Evolutionary conservation across 2,888 invertebrate species (phyloP), one percentile per base, ranked within the genome.

Genomic region (Polietes domitor): DNA sequence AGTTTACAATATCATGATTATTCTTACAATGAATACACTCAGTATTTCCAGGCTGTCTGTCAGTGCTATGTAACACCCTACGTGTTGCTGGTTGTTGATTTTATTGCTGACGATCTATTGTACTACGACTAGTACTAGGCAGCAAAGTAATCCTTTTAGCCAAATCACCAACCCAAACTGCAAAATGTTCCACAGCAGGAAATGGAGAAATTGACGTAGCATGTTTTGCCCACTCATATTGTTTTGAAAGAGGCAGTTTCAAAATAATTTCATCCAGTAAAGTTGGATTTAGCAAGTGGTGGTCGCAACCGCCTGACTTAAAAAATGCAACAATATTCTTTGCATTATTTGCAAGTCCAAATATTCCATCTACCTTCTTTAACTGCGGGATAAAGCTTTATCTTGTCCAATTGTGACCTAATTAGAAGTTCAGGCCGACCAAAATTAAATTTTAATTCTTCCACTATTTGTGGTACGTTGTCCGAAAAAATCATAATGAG

Each of bases 181-280:
- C n/a, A n/a, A n/a, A n/a, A n/a, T n/a, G n/a, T n/a, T n/a, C n/a
- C n/a, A n/a, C n/a, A n/a, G n/a, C n/a, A n/a, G n/a, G n/a, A n/a
- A n/a, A n/a, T n/a, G n/a, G n/a, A n/a, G n/a, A n/a, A n/a, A n/a
- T n/a, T n/a, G n/a, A n/a, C 21, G 15, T 15, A 41, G 37, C 5
- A 70, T 43, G n/a, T n/a, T n/a, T n/a, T n/a, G n/a, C n/a, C n/a
- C n/a, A n/a, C n/a, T n/a, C n/a, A n/a, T n/a, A n/a, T 61, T 83
- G 83, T 55, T 85, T 83, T 10, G 82, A 77, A n/a, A 74, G 82
- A 19, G 83, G 85, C 32, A 85, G 15, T 50, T 85, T 86, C 12
- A 41, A 41, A 12, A 85, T 68, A 2, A 86, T 53, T 19, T 84
- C 75, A 17, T 81, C 80, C 43, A 80, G 50, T 19, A 83, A 55